Percentiles rank a stretch among this genome's conserved stretches.
Evolutionary conservation across 2,113 vertebrate species (phyloP).

Genomic region (Propithecus coquereli): DNA sequence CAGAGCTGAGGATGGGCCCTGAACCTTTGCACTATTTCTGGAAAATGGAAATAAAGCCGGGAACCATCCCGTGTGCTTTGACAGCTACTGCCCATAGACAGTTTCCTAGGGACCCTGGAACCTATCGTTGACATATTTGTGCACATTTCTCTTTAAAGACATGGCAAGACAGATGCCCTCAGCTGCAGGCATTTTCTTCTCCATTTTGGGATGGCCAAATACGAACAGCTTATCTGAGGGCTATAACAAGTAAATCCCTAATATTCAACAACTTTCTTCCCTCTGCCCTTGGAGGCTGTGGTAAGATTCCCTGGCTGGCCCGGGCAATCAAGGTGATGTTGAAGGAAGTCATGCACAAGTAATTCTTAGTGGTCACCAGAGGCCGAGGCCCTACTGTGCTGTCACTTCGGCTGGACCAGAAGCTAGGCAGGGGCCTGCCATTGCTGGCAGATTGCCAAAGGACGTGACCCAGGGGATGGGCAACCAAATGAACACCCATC

Average conservation of each 20-base stretch:
- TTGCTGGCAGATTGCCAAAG: not conserved
- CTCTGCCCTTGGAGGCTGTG: not conserved
- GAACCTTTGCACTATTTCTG: not conserved
- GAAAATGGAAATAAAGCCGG: not conserved
- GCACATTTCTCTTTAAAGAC: not conserved
- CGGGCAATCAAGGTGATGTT: not conserved
- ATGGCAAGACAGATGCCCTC: not conserved
- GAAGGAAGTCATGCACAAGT: not conserved
- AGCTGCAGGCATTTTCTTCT: not conserved
- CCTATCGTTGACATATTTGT: not conserved
- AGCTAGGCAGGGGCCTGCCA: not conserved
- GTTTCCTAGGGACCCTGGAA: not conserved
- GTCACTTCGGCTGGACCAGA: not conserved
- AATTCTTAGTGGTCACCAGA: not conserved
- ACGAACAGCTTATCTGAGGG: not conserved
- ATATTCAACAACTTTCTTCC: not conserved
- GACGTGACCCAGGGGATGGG: not conserved
- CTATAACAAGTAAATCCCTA: not conserved
- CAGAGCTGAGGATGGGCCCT: not conserved
- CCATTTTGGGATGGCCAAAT: not conserved
- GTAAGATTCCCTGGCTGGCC: not conserved
- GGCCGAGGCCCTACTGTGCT: not conserved
- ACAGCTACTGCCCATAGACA: not conserved
- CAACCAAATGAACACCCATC: not conserved
- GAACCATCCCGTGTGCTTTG: not conserved